phyloP scores from a whole-genome alignment of 2,888 invertebrate genomes.

The Octonoba sinensis region DNA sequence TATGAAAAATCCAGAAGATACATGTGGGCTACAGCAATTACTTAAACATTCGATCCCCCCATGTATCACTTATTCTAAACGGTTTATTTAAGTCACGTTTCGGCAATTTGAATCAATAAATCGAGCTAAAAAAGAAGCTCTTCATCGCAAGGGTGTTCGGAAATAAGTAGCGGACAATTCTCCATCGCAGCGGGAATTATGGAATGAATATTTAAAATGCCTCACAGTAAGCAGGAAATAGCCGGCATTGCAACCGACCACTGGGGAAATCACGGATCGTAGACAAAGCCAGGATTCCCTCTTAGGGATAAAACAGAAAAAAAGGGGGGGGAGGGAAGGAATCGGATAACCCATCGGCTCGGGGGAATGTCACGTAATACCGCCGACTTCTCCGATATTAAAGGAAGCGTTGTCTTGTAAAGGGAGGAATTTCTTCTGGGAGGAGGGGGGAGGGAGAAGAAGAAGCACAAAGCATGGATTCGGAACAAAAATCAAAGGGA shows the following conservation, averaged over 20 bases:
- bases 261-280: background rate
- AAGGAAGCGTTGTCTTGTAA: slow-evolving; percentile 16
- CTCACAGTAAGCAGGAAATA: no score
- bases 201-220: slow-evolving; percentile 44
- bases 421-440: slow-evolving; percentile 12
- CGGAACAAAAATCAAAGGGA: slow-evolving; percentile 7
- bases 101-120: no score
- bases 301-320: background rate
- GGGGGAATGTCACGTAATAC: slow-evolving; percentile 11
- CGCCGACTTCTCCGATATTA: slow-evolving; percentile 18
- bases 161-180: slow-evolving; percentile 26
- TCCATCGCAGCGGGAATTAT: slow-evolving; percentile 31
- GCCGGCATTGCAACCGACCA: background rate
- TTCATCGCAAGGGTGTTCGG: background rate
- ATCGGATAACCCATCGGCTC: background rate
- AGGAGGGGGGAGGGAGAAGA: background rate
- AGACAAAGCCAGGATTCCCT: background rate
- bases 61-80: no score
- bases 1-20: no score
- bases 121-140: no score
- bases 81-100: no score
- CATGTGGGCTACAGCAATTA: no score
- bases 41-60: no score
- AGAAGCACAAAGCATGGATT: background rate
- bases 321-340: background rate